Conservation (phyloP, 2,113 vertebrate genomes). For the Ochotona curzoniae region DNA sequence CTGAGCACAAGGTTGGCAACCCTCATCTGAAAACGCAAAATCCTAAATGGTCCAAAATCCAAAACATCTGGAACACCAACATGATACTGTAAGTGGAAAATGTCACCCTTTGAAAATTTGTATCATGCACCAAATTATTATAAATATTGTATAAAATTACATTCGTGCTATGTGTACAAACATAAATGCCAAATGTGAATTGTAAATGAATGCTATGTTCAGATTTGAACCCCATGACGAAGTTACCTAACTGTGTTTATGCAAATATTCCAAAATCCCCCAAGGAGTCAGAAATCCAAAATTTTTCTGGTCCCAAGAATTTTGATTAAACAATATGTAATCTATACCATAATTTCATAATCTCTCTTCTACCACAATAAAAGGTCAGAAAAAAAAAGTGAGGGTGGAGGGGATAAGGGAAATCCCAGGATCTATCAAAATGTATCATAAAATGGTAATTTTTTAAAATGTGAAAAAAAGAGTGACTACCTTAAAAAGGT, state of each 20-base stretch:
- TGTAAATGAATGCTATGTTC: background rate
- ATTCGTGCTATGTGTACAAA: background rate
- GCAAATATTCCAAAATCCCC: background rate
- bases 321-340: background rate
- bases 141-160: background rate
- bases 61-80: background rate
- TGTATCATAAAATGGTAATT: too few species aligned
- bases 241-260: background rate
- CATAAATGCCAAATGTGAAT: background rate
- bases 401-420: too few species aligned
- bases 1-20: background rate
- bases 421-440: too few species aligned
- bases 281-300: background rate
- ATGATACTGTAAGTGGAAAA: background rate
- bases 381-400: slow-evolving; percentile 7
- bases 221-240: background rate
- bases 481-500: background rate
- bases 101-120: background rate
- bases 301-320: background rate
- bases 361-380: background rate
- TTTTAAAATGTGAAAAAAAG: background rate
- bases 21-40: background rate
- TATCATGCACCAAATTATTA: background rate
- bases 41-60: background rate
- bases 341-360: background rate